A percentile compares a stretch with the other conserved stretches of the same genome.
These are phyloP conservation scores for Rousettus leschenaultii DNA, from an alignment of 2,113 vertebrate genomes.

Conservation along the genomic window DNA sequence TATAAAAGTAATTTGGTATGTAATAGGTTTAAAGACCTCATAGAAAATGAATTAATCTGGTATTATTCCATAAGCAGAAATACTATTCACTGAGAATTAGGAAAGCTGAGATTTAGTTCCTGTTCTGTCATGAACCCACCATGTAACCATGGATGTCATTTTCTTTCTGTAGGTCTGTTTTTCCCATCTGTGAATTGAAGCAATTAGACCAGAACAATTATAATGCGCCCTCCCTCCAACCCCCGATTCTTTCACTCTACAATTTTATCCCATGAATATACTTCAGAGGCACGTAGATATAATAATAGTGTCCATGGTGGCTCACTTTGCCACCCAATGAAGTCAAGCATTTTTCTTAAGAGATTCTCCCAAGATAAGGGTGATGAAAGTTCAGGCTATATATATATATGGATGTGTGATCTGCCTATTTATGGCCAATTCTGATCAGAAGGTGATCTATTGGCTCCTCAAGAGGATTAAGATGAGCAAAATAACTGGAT, in stretches of 20 bases:
- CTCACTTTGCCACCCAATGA: background rate
- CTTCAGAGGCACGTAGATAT: background rate
- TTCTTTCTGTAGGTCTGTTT: background rate
- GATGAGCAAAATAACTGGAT: background rate
- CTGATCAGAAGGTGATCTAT: background rate
- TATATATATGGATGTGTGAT: background rate
- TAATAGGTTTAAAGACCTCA: background rate
- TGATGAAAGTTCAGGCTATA: background rate
- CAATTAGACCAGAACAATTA: background rate
- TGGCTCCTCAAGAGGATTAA: background rate
- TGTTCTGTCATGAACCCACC: background rate
- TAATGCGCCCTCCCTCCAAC: background rate
- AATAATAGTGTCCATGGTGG: background rate
- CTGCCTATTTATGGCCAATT: background rate
- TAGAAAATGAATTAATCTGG: background rate
- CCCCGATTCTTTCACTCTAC: background rate
- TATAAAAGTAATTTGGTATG: background rate
- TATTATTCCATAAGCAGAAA: background rate
- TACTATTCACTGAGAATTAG: background rate
- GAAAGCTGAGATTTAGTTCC: background rate
- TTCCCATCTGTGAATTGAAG: background rate
- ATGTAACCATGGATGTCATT: background rate
- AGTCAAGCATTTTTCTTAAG: constrained; percentile 40
- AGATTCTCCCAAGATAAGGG: background rate
- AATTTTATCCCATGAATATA: background rate